Evolutionary conservation across 2,113 vertebrate species (phyloP), one percentile per base, ranked within the genome.

Genomic region (Melanostigma gelatinosum): DNA sequence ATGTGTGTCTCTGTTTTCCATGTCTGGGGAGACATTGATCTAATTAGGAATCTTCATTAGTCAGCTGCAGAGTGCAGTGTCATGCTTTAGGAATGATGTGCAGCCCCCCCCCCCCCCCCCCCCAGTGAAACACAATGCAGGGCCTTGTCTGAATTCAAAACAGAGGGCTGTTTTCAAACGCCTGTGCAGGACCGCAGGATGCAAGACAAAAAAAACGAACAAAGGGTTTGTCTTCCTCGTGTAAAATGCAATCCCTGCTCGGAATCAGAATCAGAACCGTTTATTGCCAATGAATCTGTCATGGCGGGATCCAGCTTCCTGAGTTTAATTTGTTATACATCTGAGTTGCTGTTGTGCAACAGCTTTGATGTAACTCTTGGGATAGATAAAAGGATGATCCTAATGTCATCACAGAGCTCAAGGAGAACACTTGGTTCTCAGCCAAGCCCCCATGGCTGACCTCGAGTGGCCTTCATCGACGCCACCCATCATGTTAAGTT

Each of bases 21-120:
- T 80, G 85, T 93, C 88, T 79, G 80, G 60, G 75, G 69, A 88
- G 87, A 87, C 88, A 87, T 76, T 89, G 90, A 94, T 94, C 91
- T 87, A 89, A 92, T 94, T 94, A 91, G 78, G 87, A 87, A 87
- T 91, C 88, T 90, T 91, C 88, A 92, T 94, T 94, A 88, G 89
- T 86, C 86, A 91, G 89, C 85, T 80, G 84, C 89, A 88, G 85
- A 89, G 87, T 72, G 90, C 87, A 75, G 83, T 83, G 90, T 93
- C 91, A 91, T 89, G 87, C 84, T 87, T 44, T 85, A 93, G 87
- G 90, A 92, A 94, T 89, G 91, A 79, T 84, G 80, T 72, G 86
- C 67, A 67, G 77, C 50, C n/a, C 42, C 46, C 64, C 24, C 24
- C 24, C 24, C 77, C 34, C 54, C 22, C 22, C n/a, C 52, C 54